These are phyloP conservation scores for Hypselothyrea guttata DNA, from an alignment of 2,888 invertebrate genomes.

Conservation along the genomic window DNA sequence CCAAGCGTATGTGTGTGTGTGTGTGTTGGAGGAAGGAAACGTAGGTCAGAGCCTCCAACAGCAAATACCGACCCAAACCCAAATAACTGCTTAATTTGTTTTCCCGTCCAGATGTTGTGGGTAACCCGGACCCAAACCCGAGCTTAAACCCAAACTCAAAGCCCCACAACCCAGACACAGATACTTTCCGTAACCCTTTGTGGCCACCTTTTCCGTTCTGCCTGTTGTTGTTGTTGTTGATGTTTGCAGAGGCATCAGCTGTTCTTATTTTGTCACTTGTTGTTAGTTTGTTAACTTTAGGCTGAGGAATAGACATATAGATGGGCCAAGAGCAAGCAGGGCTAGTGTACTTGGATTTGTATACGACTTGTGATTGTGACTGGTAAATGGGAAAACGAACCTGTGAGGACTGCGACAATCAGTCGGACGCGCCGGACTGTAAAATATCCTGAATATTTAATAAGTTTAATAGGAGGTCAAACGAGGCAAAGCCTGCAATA, in stretches of 20 bases:
- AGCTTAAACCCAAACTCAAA: conserved; percentile 18
- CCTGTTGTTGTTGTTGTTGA: conserved; percentile 23
- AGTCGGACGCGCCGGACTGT: no score
- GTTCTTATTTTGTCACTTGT: conserved; percentile 43
- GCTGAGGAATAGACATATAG: conserved; percentile 1
- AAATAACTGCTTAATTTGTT: conserved; percentile 77
- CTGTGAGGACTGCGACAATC: no score
- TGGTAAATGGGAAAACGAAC: no score
- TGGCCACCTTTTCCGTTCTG: conserved; percentile 52
- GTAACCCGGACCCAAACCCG: background rate
- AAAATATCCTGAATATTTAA: no score
- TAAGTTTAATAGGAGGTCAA: no score
- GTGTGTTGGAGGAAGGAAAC: no score
- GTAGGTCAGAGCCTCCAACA: conserved; percentile 14
- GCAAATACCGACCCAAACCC: conserved; percentile 47
- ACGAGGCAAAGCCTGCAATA: no score
- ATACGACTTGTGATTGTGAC: no score
- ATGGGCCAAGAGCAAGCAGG: background rate
- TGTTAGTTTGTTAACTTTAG: conserved; percentile 72
- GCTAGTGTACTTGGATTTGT: no score
- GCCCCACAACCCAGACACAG: background rate
- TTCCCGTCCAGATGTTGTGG: conserved; percentile 38
- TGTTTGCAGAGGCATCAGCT: conserved; percentile 32
- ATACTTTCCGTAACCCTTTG: conserved; percentile 36
- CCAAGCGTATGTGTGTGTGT: background rate